These are phyloP conservation scores for Gymnosoma rotundatum DNA, from an alignment of 2,888 invertebrate species.

Conservation along the genomic window DNA sequence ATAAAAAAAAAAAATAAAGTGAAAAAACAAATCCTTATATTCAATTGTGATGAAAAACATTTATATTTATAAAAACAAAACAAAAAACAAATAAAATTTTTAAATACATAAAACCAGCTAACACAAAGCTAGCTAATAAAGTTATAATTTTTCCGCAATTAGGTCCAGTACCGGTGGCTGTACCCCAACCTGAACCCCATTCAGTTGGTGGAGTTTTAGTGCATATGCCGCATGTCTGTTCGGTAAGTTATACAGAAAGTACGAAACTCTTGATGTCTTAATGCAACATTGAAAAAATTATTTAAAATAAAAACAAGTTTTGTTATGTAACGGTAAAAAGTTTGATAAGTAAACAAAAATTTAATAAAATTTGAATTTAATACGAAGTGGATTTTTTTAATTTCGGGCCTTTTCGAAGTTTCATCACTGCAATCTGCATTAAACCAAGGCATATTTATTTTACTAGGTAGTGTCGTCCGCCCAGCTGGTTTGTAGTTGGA, in stretches of 20 bases:
- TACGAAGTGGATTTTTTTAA: constrained; percentile 38
- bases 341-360: constrained; percentile 10
- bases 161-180: constrained; percentile 83
- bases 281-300: no score
- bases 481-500: no score
- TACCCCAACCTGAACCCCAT: constrained; percentile 87
- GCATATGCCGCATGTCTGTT: constrained; percentile 95
- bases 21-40: constrained; percentile 5
- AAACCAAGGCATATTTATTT: no score
- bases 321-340: constrained; percentile 48
- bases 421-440: neutral
- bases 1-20: constrained; percentile 6
- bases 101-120: neutral
- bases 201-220: constrained; percentile 93
- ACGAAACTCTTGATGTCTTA: no score
- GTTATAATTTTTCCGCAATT: constrained; percentile 31
- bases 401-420: constrained; percentile 35
- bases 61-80: neutral
- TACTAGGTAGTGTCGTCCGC: no score
- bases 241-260: constrained; percentile 81
- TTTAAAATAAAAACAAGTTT: no score
- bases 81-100: neutral
- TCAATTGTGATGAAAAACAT: neutral
- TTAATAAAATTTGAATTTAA: no score
- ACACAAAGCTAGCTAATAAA: constrained; percentile 9